Conservation (phyloP, 2,888 invertebrate genomes). For the Thymelicus lineola region DNA sequence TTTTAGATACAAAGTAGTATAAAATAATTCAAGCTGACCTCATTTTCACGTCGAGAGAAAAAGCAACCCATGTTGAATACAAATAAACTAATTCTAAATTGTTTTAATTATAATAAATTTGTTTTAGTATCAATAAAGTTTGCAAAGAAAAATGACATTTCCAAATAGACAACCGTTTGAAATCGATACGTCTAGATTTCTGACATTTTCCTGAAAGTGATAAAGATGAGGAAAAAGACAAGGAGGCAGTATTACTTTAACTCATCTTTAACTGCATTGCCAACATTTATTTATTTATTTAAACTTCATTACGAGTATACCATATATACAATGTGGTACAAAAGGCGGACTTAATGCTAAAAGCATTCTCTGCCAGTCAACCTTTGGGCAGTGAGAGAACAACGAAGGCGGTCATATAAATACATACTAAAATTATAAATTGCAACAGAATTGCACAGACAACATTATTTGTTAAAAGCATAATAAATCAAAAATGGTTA, state of each 20-base stretch:
- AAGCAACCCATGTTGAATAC: constrained; percentile 72
- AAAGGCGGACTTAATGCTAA: no score
- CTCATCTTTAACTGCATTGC: background rate
- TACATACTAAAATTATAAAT: no score
- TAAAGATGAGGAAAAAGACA: background rate
- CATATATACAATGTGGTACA: no score
- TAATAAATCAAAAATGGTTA: no score
- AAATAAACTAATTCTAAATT: constrained; percentile 50
- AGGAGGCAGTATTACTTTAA: constrained; percentile 6
- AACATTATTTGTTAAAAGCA: no score
- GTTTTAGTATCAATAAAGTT: constrained; percentile 54
- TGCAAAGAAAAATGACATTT: constrained; percentile 72
- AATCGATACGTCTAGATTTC: constrained; percentile 70
- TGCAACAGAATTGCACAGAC: no score
- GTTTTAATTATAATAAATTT: constrained; percentile 56
- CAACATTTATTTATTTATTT: no score
- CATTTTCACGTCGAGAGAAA: constrained; percentile 61
- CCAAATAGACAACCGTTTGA: constrained; percentile 72
- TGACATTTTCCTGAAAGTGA: constrained; percentile 16
- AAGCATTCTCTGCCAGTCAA: no score
- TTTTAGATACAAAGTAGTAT: background rate
- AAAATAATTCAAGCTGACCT: constrained; percentile 50
- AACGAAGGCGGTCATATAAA: no score
- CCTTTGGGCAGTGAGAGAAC: no score
- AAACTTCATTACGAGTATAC: no score